Evolutionary conservation across 2,797 vertebrate genomes (phyloP), one percentile per base, ranked within the genome.

Genomic region (Pterois miles): DNA sequence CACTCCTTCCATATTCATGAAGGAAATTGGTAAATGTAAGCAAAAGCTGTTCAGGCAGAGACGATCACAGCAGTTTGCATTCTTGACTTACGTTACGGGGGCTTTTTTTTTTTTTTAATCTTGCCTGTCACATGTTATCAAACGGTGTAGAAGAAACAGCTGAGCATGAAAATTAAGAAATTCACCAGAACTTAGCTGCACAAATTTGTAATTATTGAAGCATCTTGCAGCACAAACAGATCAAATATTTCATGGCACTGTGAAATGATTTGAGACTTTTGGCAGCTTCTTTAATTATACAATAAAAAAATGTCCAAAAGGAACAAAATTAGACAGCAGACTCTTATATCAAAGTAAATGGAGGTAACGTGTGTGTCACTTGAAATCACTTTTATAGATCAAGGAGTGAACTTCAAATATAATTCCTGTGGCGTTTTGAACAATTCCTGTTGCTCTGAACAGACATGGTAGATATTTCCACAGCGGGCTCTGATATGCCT

Each of bases 1-100:
- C 69, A 65, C 52, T 63, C 23, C 36, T 65, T 91, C 50, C 79
- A 89, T 85, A 87, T 87, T 88, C 78, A 91, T 92, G 71, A 82
- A 81, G 68, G 29, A 65, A 79, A 65, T 4, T 53, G 54, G 34
- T 67, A 75, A 81, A 85, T 83, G 70, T 78, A 80, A 85, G 75
- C 63, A 74, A 82, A 88, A 75, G 52, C 52, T 57, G 53, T 29
- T 70, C 5, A 8, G 50, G 60, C 74, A 43, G 68, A 82, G 78
- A 78, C 10, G 60, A 84, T 72, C 75, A 52, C 48, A 56, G 65
- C 12, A 6, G 18, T 72, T 78, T 78, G 38, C n/a, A 40, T 71
- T 38, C 36, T 56, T 25, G 23, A 53, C 48, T 74, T 34, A 20
- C 56, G 50, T 67, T 34, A 54, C 4, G 10, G 40, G 11, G 73